These are phyloP conservation scores for Sternotherus odoratus DNA, from an alignment of 2,797 vertebrate genomes.

Conservation along the genomic window DNA sequence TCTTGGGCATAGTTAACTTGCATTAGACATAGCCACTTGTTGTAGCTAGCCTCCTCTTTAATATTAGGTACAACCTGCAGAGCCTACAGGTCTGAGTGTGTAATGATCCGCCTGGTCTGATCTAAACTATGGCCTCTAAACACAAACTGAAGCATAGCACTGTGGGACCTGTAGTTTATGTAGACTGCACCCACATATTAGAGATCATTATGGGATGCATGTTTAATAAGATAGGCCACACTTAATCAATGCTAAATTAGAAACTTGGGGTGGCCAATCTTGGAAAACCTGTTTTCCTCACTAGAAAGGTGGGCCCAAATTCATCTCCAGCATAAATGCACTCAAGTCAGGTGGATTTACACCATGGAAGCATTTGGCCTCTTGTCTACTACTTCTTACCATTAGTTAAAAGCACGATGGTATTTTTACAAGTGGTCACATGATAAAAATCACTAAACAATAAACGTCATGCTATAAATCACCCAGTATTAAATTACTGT, in stretches of 20 bases:
- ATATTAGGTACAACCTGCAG: neutral
- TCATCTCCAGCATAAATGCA: neutral
- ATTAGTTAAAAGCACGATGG: neutral
- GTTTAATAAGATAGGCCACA: no score
- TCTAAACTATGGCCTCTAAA: neutral
- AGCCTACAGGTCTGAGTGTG: neutral
- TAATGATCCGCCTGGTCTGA: rapidly evolving
- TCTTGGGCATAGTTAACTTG: neutral
- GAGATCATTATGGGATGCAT: no score
- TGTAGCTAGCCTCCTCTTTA: neutral
- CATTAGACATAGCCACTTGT: neutral
- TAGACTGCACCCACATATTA: neutral
- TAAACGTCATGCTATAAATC: neutral
- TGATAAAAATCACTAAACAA: neutral
- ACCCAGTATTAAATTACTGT: neutral
- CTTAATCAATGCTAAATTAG: neutral
- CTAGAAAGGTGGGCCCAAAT: neutral
- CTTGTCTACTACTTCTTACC: neutral
- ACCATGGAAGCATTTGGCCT: neutral
- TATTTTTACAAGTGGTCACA: neutral
- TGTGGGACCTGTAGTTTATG: no score
- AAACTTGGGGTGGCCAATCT: neutral
- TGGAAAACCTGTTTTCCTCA: neutral
- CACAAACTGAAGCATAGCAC: neutral
- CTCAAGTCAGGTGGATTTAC: neutral